Evolutionary conservation across 2,113 vertebrate genomes (phyloP), one percentile per base, ranked within the genome.

Genomic region (Ochotona princeps): DNA sequence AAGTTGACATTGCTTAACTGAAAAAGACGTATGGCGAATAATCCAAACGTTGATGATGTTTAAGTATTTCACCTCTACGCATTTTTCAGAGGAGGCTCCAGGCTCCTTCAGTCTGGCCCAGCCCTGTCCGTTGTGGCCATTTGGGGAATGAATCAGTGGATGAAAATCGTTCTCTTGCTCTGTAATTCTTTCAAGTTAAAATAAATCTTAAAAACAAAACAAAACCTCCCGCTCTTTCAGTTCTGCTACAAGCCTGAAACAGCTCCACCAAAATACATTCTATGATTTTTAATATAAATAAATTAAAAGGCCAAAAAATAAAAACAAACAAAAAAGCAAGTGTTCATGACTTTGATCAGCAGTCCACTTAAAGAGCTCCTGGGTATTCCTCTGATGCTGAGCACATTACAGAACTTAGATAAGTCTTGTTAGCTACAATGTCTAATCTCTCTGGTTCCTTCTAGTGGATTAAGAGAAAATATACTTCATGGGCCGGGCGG

Each of bases 361-460:
- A 75, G 8, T 12, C 26, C 32, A 7, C 49, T 89, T 83, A 35
- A 57, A 81, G 47, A 87, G 87, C 21, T 15, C 28, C 54, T 49
- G 61, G 60, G 80, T 67, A 54, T 74, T 80, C 89, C 54, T 67
- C 26, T 54, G 26, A 72, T 44, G 51, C 54, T 51, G 7, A 38
- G 7, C 15, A 49, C 20, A 9, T 32, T 84, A 74, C 74, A 70
- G 69, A 70, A 1, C 35, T 73, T 57, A 25, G 57, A n/a, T 12
- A 8, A 83, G 10, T 15, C 32, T 35, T 6, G 4, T 67, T 60
- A 69, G 17, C 11, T 6, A 4, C 14, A 18, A 25, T 1, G 12
- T 83, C 60, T 94, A 38, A 20, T 90, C 28, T 63, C 84, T 95
- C 81, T 95, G 63, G 28, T 51, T 92, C 96, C 91, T 91, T 95